phyloP scores from a whole-genome alignment of 2,888 invertebrate genomes.

The Oxyscelio sp. region DNA sequence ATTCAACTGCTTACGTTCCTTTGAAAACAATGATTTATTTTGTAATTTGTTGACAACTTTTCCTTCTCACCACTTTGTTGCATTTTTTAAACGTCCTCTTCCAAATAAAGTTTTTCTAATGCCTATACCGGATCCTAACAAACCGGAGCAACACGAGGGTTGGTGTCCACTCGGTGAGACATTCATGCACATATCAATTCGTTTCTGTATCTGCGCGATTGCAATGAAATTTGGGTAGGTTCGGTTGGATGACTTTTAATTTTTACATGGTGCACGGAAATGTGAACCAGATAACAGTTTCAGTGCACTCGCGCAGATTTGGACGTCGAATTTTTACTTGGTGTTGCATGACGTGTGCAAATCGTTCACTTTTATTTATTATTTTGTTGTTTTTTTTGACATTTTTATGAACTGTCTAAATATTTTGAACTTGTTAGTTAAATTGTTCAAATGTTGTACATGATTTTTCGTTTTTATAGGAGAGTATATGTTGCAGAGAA shows the following conservation, averaged over 20 bases:
- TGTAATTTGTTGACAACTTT: slow-evolving; percentile 34
- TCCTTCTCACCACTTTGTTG: slow-evolving; percentile 44
- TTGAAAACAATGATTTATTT: slow-evolving; percentile 68
- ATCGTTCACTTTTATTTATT: too few relatives aligned
- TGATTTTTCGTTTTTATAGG: too few relatives aligned
- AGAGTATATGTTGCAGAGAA: too few relatives aligned
- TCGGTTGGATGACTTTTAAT: too few relatives aligned
- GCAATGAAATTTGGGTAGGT: slow-evolving; percentile 9
- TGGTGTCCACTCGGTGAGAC: slow-evolving; percentile 95
- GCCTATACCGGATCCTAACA: slow-evolving; percentile 95
- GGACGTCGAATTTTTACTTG: slow-evolving; percentile 57
- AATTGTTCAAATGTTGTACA: too few relatives aligned
- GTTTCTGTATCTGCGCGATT: slow-evolving; percentile 78
- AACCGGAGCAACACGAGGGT: slow-evolving; percentile 96
- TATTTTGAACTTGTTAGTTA: too few relatives aligned
- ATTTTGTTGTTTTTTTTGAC: too few relatives aligned
- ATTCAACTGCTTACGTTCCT: slow-evolving; percentile 18
- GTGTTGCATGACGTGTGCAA: slow-evolving; percentile 68
- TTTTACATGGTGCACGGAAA: too few relatives aligned
- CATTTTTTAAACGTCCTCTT: slow-evolving; percentile 48
- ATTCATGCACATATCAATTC: slow-evolving; percentile 82
- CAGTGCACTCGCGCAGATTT: slow-evolving; percentile 50
- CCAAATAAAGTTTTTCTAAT: slow-evolving; percentile 89
- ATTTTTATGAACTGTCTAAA: too few relatives aligned
- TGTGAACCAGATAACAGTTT: too few relatives aligned